Base-by-base conservation (phyloP, 1,140 invertebrate genomes). In the Stegodyphus dumicola region DNA sequence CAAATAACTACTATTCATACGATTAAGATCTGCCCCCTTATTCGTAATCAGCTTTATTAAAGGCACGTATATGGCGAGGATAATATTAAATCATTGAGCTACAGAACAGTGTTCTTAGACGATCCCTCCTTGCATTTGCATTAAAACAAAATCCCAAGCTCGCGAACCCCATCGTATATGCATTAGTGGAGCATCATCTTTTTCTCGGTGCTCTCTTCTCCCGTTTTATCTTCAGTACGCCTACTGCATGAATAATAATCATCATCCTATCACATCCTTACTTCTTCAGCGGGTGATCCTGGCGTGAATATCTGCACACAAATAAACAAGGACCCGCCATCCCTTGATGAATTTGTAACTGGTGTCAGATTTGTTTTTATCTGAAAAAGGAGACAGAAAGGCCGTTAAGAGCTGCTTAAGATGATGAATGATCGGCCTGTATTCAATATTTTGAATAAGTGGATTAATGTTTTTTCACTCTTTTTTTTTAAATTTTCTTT, bases 231-330 rank as follows among this genome's bases (percentile, higher is more conserved):
- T 69, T 49, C 33, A 15, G 66, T 60, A 54, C 53, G 18, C 69
- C 78, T 73, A 48, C 69, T n/a, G 69, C 78, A 71, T 80, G 78
- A 81, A 81, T 81, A 81, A 81, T 81, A 81, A 73, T 73, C 53
- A 73, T 69, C 77, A 81, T 60, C 69, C 7, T 17, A 73, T 73
- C 54, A 13, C 10, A 67, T 33, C n/a, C 54, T 67, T 15, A 33
- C 13, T 17, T 78, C 49, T 56, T 54, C 49, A 67, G 70, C 48
- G 70, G 49, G 11, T 33, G 17, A 73, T 81, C 52, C 73, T 76
- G 52, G 17, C 15, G 52, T 53, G n/a, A 18, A 49, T 18, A 56
- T 70, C 65, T 33, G 51, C 11, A 48, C 52, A 66, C 75, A 69
- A 81, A 73, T 81, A 81, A 81, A 81, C 78, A 64, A 81, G 70